Conservation (phyloP, 2,888 invertebrate species). For the Lamellibrachia satsuma region DNA sequence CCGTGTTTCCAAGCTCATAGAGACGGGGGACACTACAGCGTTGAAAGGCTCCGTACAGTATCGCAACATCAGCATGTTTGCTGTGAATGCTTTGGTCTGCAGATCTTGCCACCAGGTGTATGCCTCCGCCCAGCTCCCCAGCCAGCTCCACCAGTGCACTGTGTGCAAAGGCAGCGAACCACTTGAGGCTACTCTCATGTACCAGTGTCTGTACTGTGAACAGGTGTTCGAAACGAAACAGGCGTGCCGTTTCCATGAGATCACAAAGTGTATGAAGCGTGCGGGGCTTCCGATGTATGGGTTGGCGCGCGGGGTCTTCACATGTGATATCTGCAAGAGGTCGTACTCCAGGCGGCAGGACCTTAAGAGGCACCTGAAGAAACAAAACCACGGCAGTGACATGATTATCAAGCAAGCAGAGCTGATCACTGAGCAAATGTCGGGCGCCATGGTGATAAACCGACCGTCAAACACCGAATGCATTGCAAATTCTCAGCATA, state of each 20-base stretch:
- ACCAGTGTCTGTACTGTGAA: constrained; percentile 40
- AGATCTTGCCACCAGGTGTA: not conserved
- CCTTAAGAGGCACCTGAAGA: not conserved
- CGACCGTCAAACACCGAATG: not conserved
- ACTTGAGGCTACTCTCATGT: constrained; percentile 22
- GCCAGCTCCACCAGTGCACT: not conserved
- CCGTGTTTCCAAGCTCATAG: not conserved
- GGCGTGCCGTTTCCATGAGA: constrained; percentile 39
- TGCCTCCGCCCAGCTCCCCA: not conserved
- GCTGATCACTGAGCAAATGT: no score
- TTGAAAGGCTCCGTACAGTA: not conserved
- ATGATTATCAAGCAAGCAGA: not conserved
- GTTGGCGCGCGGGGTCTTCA: not conserved
- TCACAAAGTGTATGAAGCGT: constrained; percentile 31
- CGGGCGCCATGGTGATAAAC: no score
- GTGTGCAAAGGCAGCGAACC: constrained; percentile 13
- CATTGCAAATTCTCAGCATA: not conserved
- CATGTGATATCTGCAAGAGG: not conserved
- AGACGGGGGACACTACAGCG: not conserved
- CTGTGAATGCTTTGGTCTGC: not conserved
- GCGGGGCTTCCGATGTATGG: constrained; percentile 26
- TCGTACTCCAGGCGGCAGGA: not conserved
- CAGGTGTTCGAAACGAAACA: constrained; percentile 40
- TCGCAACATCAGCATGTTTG: not conserved
- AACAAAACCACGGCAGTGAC: not conserved